Conservation (phyloP, 2,888 invertebrate genomes). For the Apantesis nais region DNA sequence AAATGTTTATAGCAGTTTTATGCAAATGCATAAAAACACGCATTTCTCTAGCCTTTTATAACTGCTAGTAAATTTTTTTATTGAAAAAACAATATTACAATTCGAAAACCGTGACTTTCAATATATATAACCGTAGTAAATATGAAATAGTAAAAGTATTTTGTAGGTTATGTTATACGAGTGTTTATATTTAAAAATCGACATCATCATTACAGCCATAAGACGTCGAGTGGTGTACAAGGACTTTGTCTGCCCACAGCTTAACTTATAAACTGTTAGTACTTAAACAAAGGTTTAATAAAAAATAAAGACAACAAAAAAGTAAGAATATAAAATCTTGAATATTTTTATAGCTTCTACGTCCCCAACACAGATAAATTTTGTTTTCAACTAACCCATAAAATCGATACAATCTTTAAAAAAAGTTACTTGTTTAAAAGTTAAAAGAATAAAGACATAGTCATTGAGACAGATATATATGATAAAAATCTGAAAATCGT, state of each 20-base stretch:
- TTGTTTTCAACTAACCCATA: too few species aligned
- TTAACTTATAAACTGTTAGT: too few species aligned
- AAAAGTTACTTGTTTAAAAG: too few species aligned
- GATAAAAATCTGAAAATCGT: not conserved
- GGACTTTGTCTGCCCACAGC: too few species aligned
- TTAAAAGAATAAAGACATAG: not conserved
- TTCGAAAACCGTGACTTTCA: conserved; percentile 17
- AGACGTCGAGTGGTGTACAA: too few species aligned
- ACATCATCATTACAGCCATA: not conserved
- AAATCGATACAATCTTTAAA: too few species aligned
- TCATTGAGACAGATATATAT: too few species aligned
- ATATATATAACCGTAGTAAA: not conserved
- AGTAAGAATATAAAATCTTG: too few species aligned
- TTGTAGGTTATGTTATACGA: not conserved
- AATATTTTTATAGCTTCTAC: too few species aligned
- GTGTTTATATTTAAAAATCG: not conserved
- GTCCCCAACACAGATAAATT: too few species aligned
- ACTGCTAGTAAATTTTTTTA: conserved; percentile 29
- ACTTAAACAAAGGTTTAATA: too few species aligned
- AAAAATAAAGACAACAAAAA: too few species aligned
- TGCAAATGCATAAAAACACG: conserved; percentile 38
- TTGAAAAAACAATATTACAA: conserved; percentile 17
- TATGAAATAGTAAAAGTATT: not conserved
- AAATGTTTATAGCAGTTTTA: conserved; percentile 37
- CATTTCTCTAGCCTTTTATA: conserved; percentile 21